Evolutionary conservation across 2,113 vertebrate genomes (phyloP), one percentile per base, ranked within the genome.

Genomic region (Chloroceryle aenea): DNA sequence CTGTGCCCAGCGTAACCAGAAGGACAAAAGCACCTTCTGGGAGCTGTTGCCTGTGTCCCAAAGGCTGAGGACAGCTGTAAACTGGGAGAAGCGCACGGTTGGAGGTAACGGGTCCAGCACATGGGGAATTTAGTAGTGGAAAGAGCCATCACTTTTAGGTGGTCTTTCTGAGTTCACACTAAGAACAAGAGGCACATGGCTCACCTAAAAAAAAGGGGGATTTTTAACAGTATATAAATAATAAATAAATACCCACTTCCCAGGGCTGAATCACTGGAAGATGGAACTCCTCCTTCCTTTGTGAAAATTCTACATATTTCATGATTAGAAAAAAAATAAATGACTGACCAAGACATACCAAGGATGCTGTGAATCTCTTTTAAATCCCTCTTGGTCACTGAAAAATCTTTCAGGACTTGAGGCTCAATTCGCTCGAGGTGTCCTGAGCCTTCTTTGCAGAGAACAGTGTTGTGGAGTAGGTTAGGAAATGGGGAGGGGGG

Each of bases 211-310:
- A 56, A 12, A 6, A 5, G 34, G 34, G 80, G 29, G 8, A 29
- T 90, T 92, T 92, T 87, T 74, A 83, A 56, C 61, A 73, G 48
- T 84, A 43, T 42, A 61, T 84, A 48, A 86, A 53, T 95, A 96
- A 72, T 45, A 52, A 86, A 53, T 94, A 96, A 72, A 96, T 85
- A 38, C 5, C 50, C 34, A 36, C 22, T 78, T 90, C 38, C 26
- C 87, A 23, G 32, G 55, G 52, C n/a, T 63, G 61, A 66, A 59
- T 79, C 6, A 6, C 14, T 79, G 29, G 55, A 43, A 87, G 43
- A 34, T 38, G 19, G 78, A 66, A 68, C 32, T 53, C 19, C 32
- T 18, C 69, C 42, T 1, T 34, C 67, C 68, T 18, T 56, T 73
- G 32, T 94, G 76, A 56, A 86, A 72, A 83, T 55, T n/a, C 14